phyloP scores from a whole-genome alignment of 2,113 vertebrate genomes.

The Rhombomys opimus region DNA sequence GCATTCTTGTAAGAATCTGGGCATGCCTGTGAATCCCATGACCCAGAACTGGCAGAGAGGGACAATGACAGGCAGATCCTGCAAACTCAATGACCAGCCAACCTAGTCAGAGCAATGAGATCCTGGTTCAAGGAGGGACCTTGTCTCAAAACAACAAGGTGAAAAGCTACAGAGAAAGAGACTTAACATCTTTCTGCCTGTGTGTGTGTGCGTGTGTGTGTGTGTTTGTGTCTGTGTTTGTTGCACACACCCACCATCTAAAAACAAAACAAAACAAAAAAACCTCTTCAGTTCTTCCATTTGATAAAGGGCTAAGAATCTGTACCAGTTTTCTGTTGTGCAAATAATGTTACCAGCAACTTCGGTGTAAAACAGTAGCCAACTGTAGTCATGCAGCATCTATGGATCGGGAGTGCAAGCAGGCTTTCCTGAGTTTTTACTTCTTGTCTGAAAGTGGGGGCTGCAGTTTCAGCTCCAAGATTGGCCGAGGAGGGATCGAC shows the following conservation, averaged over 20 bases:
- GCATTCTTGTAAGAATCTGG: background rate
- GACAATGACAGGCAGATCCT: background rate
- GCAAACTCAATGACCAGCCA: background rate
- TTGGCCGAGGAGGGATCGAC: background rate
- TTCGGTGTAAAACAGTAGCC: background rate
- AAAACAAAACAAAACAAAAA: too few relatives aligned
- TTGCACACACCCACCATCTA: too few relatives aligned
- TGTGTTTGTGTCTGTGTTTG: background rate
- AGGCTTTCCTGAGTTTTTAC: background rate
- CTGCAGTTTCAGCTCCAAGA: background rate
- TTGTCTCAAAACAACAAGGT: background rate
- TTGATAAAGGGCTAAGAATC: background rate
- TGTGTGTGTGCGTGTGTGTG: too few relatives aligned
- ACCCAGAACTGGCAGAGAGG: background rate
- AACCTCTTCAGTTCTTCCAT: background rate
- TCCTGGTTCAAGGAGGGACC: background rate
- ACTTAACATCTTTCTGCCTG: background rate
- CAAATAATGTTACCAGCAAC: background rate
- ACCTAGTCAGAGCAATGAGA: background rate
- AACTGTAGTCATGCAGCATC: background rate
- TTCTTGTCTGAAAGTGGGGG: background rate
- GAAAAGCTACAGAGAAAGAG: background rate
- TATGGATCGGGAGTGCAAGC: background rate
- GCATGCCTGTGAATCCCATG: background rate
- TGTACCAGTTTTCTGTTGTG: background rate